Percentiles rank a stretch among this genome's conserved stretches.
phyloP scores from a whole-genome alignment of 2,797 vertebrate genomes.

The Eidolon dupreanum region DNA sequence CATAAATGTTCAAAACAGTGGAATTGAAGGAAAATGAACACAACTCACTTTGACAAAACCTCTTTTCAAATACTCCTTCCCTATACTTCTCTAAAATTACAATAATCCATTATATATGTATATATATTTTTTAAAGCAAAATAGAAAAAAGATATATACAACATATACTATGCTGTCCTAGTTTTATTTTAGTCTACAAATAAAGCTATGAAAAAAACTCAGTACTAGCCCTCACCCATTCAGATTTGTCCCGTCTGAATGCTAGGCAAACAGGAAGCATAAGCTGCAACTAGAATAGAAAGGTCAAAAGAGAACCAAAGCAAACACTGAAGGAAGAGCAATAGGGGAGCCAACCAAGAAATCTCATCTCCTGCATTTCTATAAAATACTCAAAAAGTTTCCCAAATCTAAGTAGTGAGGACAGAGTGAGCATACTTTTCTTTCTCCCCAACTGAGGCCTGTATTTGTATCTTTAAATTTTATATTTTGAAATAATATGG shows the following conservation, averaged over 20 bases:
- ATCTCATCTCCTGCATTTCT: not conserved
- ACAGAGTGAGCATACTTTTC: not conserved
- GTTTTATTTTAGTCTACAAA: not conserved
- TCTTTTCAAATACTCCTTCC: not conserved
- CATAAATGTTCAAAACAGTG: not conserved
- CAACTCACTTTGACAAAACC: not conserved
- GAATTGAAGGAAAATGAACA: conserved; percentile 34
- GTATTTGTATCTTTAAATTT: not conserved
- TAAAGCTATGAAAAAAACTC: not conserved
- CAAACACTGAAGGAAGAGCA: not conserved
- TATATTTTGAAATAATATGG: not conserved
- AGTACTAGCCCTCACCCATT: not conserved
- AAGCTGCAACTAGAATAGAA: not conserved
- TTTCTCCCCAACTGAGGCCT: not conserved
- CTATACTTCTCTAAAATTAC: not conserved
- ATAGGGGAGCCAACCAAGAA: not conserved
- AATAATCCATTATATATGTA: not conserved
- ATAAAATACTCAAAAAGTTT: not conserved
- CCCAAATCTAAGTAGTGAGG: not conserved
- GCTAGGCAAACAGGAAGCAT: not conserved
- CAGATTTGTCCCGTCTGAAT: not conserved
- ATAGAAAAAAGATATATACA: not conserved
- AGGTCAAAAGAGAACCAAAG: not conserved
- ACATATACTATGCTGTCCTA: not conserved
- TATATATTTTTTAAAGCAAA: not conserved